These are phyloP conservation scores for Lagria hirta DNA, from an alignment of 2,888 invertebrate genomes.

Conservation along the genomic window DNA sequence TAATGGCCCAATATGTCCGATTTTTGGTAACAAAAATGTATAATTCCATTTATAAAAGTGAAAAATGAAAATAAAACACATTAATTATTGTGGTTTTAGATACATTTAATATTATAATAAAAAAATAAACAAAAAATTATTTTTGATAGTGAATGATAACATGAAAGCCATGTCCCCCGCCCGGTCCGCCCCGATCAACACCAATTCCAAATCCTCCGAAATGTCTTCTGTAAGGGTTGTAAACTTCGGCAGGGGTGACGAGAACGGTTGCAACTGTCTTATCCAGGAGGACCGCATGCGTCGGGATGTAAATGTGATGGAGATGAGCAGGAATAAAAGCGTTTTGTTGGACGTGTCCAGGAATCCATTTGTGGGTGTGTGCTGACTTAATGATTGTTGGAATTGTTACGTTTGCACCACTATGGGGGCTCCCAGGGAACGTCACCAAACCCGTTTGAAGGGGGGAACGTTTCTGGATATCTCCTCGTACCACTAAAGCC, in stretches of 20 bases:
- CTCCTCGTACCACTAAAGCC: conserved; percentile 5
- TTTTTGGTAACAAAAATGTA: conserved; percentile 3
- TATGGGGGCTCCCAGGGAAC: conserved; percentile 12
- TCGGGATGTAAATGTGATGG: conserved; percentile 32
- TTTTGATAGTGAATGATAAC: conserved; percentile 27
- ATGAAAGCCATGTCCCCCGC: conserved; percentile 41
- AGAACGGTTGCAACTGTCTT: conserved; percentile 24
- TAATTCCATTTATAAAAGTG: no score
- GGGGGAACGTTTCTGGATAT: conserved; percentile 17
- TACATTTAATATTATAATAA: no score
- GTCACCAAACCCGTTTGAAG: conserved; percentile 17
- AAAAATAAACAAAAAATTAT: no score
- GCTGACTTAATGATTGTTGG: conserved; percentile 1
- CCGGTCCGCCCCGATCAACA: conserved; percentile 34
- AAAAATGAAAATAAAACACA: no score
- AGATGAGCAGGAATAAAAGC: conserved; percentile 37
- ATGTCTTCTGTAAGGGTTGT: conserved; percentile 25
- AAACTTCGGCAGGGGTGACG: conserved; percentile 10
- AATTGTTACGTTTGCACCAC: conserved; percentile 1
- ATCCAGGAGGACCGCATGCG: conserved; percentile 24
- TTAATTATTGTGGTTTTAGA: no score
- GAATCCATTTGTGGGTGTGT: conserved; percentile 31
- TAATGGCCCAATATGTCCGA: not conserved
- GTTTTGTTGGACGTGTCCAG: conserved; percentile 37
- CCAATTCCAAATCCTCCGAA: conserved; percentile 39